Conservation (phyloP, 2,888 invertebrate species). For the Prenolepis imparis region DNA sequence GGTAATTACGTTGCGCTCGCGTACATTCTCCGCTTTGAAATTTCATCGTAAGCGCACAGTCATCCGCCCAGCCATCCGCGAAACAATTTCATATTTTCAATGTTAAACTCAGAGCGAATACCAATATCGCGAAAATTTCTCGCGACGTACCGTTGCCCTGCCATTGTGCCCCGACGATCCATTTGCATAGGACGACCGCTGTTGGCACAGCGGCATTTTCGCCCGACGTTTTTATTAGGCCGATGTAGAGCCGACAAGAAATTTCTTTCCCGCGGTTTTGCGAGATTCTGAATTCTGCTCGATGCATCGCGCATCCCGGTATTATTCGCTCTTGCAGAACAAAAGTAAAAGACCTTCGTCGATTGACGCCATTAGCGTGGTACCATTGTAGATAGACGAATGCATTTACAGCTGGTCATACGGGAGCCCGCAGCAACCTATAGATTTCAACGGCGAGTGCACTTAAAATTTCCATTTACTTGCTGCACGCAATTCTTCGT, state of each 20-base stretch:
- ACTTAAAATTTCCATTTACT: slow-evolving; percentile 81
- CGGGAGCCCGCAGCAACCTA: slow-evolving; percentile 49
- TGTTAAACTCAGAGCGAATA: slow-evolving; percentile 55
- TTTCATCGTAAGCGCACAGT: slow-evolving; percentile 49
- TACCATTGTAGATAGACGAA: slow-evolving; percentile 43
- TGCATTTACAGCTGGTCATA: slow-evolving; percentile 65
- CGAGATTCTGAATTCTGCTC: slow-evolving; percentile 36
- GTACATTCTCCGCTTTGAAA: slow-evolving; percentile 43
- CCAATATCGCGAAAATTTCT: slow-evolving; percentile 59
- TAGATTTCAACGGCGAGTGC: slow-evolving; percentile 72
- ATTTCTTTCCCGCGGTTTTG: slow-evolving; percentile 48
- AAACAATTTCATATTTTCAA: slow-evolving; percentile 58
- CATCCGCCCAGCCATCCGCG: slow-evolving; percentile 44
- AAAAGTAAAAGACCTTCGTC: slow-evolving; percentile 57
- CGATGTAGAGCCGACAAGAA: slow-evolving; percentile 32
- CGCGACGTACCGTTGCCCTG: slow-evolving; percentile 43
- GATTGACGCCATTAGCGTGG: slow-evolving; percentile 63
- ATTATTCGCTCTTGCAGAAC: slow-evolving; percentile 11
- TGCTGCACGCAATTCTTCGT: slow-evolving; percentile 71
- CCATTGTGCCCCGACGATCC: slow-evolving; percentile 43
- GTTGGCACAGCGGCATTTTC: slow-evolving; percentile 47
- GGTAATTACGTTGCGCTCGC: slow-evolving; percentile 41
- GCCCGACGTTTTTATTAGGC: slow-evolving; percentile 59
- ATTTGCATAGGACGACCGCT: slow-evolving; percentile 70
- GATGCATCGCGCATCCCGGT: slow-evolving; percentile 14